phyloP scores from a whole-genome alignment of 2,113 vertebrate species.

The Sialia sialis region DNA sequence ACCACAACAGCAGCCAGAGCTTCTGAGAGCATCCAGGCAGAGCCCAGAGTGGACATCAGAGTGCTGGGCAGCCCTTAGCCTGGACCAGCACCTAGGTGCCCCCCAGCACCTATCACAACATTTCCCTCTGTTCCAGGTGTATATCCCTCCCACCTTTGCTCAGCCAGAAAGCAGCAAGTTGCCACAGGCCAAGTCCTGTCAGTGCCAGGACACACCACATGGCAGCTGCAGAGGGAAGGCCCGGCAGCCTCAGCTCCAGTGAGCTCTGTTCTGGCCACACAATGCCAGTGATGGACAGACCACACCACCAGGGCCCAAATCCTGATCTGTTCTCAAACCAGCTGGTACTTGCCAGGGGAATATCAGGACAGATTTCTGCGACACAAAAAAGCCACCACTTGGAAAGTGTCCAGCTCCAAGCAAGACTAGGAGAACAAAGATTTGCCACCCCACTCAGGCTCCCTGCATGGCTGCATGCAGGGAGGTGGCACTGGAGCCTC shows the following conservation, averaged over 20 bases:
- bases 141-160: not conserved
- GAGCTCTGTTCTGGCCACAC: not conserved
- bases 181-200: not conserved
- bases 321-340: not conserved
- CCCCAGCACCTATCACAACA: not conserved
- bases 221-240: not conserved
- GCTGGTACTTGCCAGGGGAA: not conserved
- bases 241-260: fast-evolving
- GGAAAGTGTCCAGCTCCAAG: fast-evolving
- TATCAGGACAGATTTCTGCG: not conserved
- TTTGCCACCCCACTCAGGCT: fast-evolving
- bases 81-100: not conserved
- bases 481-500: not conserved
- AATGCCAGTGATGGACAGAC: fast-evolving
- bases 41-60: not conserved
- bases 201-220: fast-evolving
- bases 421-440: not conserved
- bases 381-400: not conserved
- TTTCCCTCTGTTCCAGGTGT: not conserved
- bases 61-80: not conserved
- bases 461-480: fast-evolving
- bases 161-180: not conserved
- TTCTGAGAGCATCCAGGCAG: fast-evolving
- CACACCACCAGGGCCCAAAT: not conserved
- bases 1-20: not conserved